phyloP scores from a whole-genome alignment of 2,797 vertebrate species.

The Tokudaia muenninki region DNA sequence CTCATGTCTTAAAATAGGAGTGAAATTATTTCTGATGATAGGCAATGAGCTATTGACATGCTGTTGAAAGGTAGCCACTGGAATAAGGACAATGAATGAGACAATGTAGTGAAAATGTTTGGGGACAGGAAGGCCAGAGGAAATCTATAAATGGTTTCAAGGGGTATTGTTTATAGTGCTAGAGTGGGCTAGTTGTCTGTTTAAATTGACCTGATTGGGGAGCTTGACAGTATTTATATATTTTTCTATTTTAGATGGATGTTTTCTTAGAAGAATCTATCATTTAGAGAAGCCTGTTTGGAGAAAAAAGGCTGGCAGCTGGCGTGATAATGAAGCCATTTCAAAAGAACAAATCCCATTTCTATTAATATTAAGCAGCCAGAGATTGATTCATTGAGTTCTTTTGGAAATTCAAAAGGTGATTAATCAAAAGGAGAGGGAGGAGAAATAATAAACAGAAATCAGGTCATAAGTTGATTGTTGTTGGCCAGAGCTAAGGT shows the following conservation, averaged over 20 bases:
- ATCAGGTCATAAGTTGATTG: slow-evolving; percentile 65
- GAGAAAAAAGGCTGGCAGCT: slow-evolving; percentile 71
- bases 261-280: slow-evolving; percentile 55
- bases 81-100: not conserved
- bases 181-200: not conserved
- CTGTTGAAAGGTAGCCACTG: not conserved
- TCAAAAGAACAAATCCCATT: slow-evolving; percentile 69
- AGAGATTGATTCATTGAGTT: slow-evolving; percentile 74
- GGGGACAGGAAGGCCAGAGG: not conserved
- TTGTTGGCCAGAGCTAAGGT: not conserved
- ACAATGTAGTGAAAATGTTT: not conserved
- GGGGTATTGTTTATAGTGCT: not conserved
- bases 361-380: slow-evolving; percentile 81
- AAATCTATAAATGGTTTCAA: not conserved
- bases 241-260: slow-evolving; percentile 51
- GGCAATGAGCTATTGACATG: not conserved
- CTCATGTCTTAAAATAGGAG: not conserved
- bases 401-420: slow-evolving; percentile 81
- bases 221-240: not conserved
- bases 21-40: not conserved
- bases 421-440: slow-evolving; percentile 77
- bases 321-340: slow-evolving; percentile 68
- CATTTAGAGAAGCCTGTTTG: slow-evolving; percentile 71
- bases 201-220: not conserved
- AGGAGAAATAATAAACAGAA: slow-evolving; percentile 75